Evolutionary conservation across 2,888 invertebrate genomes (phyloP).

Genomic region (Platycheirus rosarum): DNA sequence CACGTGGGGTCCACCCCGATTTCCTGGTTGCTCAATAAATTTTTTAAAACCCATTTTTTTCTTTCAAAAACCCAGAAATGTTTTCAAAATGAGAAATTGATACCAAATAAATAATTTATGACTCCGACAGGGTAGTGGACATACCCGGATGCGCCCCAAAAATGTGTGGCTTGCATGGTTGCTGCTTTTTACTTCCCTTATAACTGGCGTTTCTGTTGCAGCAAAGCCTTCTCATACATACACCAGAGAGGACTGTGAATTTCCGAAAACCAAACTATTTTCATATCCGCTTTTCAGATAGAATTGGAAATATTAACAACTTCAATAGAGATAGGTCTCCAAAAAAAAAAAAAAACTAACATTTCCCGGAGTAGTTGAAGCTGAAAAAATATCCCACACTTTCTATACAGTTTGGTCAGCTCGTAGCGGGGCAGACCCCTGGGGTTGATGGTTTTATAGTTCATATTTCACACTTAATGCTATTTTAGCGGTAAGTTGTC

Average conservation of each 20-base stretch:
- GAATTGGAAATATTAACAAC: slow-evolving; percentile 66
- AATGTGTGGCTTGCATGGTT: slow-evolving; percentile 50
- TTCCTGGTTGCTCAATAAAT: slow-evolving; percentile 28
- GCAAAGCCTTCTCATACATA: slow-evolving; percentile 8
- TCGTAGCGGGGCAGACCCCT: neutral
- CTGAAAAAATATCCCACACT: neutral
- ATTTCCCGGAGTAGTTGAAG: neutral
- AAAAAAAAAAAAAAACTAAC: neutral
- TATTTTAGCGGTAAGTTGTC: slow-evolving; percentile 54
- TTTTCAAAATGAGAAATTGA: slow-evolving; percentile 67
- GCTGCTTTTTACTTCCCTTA: neutral
- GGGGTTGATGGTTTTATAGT: slow-evolving; percentile 44
- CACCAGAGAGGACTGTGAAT: no score
- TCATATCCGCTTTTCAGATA: slow-evolving; percentile 56
- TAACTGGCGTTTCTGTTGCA: neutral
- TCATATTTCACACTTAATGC: slow-evolving; percentile 67
- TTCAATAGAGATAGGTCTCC: neutral
- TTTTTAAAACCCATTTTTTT: slow-evolving; percentile 44
- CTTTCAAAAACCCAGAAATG: slow-evolving; percentile 53
- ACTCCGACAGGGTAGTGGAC: slow-evolving; percentile 47
- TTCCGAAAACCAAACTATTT: slow-evolving; percentile 66
- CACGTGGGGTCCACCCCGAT: slow-evolving; percentile 18
- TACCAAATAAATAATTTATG: slow-evolving; percentile 71
- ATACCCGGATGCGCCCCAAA: slow-evolving; percentile 65
- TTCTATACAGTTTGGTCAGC: slow-evolving; percentile 23